These are phyloP conservation scores for Salminus brasiliensis DNA, from an alignment of 2,113 vertebrate species.

Conservation along the genomic window DNA sequence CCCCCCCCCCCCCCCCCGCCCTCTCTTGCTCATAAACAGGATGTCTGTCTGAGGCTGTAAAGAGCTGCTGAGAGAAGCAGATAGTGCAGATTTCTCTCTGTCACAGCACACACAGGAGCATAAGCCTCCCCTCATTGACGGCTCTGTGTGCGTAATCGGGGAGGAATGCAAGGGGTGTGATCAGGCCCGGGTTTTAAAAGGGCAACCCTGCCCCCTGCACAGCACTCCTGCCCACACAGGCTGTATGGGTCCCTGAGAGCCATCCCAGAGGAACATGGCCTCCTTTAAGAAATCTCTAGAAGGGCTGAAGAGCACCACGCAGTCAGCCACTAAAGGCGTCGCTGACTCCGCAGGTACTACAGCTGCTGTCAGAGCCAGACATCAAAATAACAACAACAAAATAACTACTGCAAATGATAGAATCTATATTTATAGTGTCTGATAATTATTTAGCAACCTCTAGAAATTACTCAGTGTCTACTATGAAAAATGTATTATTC, in stretches of 20 bases:
- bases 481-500: no score
- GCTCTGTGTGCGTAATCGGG: conserved; percentile 70
- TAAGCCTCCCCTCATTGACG: conserved; percentile 60
- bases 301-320: conserved; percentile 66
- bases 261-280: conserved; percentile 64
- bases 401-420: not conserved
- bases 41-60: conserved; percentile 32
- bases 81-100: conserved; percentile 47
- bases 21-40: conserved; percentile 55
- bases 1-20: no score
- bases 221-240: conserved; percentile 13
- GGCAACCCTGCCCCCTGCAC: conserved; percentile 1
- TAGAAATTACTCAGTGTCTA: not conserved
- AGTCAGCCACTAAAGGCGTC: conserved; percentile 69
- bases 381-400: not conserved
- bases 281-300: conserved; percentile 77
- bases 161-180: conserved; percentile 62
- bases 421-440: no score
- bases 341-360: conserved; percentile 72
- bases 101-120: conserved; percentile 67
- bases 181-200: conserved; percentile 74
- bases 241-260: conserved; percentile 40
- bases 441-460: no score
- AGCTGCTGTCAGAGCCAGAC: not conserved
- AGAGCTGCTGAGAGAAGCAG: conserved; percentile 68